phyloP scores from a whole-genome alignment of 2,888 invertebrate genomes.

The Piscicola geometra region DNA sequence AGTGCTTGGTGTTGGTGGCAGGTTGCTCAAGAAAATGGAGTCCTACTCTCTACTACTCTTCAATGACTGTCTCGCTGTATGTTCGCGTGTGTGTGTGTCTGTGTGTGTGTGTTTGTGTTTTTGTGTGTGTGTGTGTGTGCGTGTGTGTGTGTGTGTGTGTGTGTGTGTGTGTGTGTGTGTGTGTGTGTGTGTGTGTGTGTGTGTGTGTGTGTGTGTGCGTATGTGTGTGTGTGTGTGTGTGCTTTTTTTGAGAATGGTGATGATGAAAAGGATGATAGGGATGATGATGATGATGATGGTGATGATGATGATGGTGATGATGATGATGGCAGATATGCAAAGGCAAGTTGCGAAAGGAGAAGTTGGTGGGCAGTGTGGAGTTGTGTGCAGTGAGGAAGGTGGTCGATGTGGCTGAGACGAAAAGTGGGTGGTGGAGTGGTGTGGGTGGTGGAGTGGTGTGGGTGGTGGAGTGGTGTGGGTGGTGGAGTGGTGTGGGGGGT shows the following conservation, averaged over 20 bases:
- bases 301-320: too few species aligned
- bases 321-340: background rate
- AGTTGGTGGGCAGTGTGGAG: background rate
- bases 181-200: too few species aligned
- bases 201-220: too few species aligned
- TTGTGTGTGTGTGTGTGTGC: too few species aligned
- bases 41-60: slow-evolving; percentile 84
- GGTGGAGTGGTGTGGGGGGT: background rate
- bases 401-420: background rate
- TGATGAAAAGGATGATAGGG: too few species aligned
- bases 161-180: too few species aligned
- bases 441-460: slow-evolving; percentile 4
- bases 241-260: too few species aligned
- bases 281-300: too few species aligned
- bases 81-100: too few species aligned
- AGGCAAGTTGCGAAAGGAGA: background rate
- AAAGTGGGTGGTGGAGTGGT: background rate
- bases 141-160: too few species aligned
- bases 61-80: slow-evolving; percentile 85
- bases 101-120: too few species aligned
- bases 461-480: background rate
- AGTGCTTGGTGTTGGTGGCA: slow-evolving; percentile 72
- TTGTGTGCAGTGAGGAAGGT: background rate
- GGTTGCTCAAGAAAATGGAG: slow-evolving; percentile 77
- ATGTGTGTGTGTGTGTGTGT: too few species aligned